Percentiles rank a stretch among this genome's conserved stretches.
Evolutionary conservation across 2,797 vertebrate genomes (phyloP).

Genomic region (Anguilla marmorata): DNA sequence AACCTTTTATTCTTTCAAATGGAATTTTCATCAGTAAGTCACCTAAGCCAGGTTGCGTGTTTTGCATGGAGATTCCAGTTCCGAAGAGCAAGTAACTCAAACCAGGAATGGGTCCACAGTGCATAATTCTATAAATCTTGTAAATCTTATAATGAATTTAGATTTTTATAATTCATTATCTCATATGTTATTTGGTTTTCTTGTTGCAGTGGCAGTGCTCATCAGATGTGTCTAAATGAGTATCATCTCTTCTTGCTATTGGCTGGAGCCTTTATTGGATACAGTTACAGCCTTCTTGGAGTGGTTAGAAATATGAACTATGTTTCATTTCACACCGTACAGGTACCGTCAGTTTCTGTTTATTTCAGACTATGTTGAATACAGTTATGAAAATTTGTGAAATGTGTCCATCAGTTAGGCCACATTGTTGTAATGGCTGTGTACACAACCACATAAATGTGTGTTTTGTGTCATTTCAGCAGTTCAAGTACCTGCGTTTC

Average conservation of each 20-base stretch:
- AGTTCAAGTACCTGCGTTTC: slow-evolving; percentile 92
- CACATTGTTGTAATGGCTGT: slow-evolving; percentile 11
- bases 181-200: slow-evolving; percentile 30
- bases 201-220: slow-evolving; percentile 29
- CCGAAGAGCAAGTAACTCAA: too few species aligned
- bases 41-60: too few species aligned
- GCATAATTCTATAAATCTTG: neutral
- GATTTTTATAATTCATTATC: neutral
- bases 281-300: slow-evolving; percentile 86
- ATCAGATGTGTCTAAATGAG: slow-evolving; percentile 84
- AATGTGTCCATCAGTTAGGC: neutral
- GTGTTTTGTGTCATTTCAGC: slow-evolving; percentile 68
- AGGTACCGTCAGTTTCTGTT: slow-evolving; percentile 71
- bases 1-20: neutral
- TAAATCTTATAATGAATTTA: neutral
- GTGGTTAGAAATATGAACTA: slow-evolving; percentile 92
- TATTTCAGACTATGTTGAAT: neutral
- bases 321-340: slow-evolving; percentile 86
- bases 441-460: slow-evolving; percentile 11
- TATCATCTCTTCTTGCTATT: slow-evolving; percentile 85
- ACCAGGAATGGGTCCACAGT: too few species aligned
- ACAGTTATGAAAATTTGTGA: neutral
- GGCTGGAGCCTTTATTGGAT: slow-evolving; percentile 88
- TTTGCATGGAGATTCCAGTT: too few species aligned
- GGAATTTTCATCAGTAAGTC: too few species aligned